Percentiles rank a stretch among this genome's conserved stretches.
These are phyloP conservation scores for Tachysurus fulvidraco DNA, from an alignment of 2,113 vertebrate species.

Conservation along the genomic window DNA sequence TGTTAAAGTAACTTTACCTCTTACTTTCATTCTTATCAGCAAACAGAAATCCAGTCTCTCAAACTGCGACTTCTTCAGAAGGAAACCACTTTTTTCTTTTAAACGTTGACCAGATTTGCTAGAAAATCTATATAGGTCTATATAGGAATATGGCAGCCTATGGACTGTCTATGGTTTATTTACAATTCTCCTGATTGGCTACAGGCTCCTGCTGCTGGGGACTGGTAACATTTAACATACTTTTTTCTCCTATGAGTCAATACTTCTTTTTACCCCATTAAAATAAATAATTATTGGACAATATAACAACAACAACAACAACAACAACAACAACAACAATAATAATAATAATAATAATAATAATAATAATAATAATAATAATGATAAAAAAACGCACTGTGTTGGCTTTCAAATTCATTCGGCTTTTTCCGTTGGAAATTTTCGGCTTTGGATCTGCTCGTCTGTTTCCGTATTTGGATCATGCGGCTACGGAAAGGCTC, in stretches of 20 bases:
- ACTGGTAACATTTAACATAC: background rate
- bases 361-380: background rate
- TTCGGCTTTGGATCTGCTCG: background rate
- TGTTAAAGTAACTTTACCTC: background rate
- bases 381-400: background rate
- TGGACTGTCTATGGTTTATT: background rate
- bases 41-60: background rate
- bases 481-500: background rate
- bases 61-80: background rate
- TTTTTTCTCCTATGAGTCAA: background rate
- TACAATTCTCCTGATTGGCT: background rate
- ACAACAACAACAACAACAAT: background rate
- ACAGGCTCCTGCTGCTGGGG: no score
- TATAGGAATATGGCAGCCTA: no score
- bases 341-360: background rate
- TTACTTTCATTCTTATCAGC: background rate
- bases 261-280: background rate
- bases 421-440: background rate
- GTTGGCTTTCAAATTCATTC: background rate
- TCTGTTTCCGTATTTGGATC: background rate
- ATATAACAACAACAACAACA: background rate
- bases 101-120: background rate
- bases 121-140: no score
- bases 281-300: background rate
- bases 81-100: background rate